phyloP scores from a whole-genome alignment of 53 echinoderm and acorn worm species.

The Astropecten irregularis region DNA sequence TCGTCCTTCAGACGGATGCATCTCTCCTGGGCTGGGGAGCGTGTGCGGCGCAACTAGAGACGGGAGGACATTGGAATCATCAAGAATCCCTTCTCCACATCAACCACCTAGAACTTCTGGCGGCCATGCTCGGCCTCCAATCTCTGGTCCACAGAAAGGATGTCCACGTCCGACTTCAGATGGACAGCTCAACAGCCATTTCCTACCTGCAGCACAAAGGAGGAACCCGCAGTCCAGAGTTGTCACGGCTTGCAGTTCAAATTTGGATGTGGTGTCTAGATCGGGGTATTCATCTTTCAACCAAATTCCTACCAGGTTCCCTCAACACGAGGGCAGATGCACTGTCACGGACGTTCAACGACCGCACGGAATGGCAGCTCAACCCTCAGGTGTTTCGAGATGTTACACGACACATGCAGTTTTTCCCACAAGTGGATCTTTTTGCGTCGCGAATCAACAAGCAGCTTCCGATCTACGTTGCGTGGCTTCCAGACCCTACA shows the following conservation, averaged over 20 bases:
- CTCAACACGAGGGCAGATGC: background rate
- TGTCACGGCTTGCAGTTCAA: background rate
- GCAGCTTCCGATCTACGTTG: background rate
- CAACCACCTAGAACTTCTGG: background rate
- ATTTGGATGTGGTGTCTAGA: background rate
- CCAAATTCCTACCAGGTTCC: background rate
- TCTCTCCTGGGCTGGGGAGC: slow-evolving; percentile 7
- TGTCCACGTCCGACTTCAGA: background rate
- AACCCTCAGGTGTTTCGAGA: background rate
- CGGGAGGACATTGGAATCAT: background rate
- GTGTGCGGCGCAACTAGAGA: background rate
- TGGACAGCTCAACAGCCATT: background rate
- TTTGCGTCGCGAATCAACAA: background rate
- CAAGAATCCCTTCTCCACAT: background rate
- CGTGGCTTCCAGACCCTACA: slow-evolving; percentile 15
- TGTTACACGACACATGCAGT: background rate
- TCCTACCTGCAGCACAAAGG: background rate
- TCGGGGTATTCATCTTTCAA: background rate
- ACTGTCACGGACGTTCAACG: background rate
- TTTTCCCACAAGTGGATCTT: background rate
- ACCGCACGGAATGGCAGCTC: background rate
- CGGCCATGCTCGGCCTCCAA: background rate
- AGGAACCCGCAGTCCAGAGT: background rate
- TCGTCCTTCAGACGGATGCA: background rate
- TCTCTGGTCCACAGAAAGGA: background rate